phyloP scores from a whole-genome alignment of 2,797 vertebrate genomes.

The Knipowitschia caucasica region DNA sequence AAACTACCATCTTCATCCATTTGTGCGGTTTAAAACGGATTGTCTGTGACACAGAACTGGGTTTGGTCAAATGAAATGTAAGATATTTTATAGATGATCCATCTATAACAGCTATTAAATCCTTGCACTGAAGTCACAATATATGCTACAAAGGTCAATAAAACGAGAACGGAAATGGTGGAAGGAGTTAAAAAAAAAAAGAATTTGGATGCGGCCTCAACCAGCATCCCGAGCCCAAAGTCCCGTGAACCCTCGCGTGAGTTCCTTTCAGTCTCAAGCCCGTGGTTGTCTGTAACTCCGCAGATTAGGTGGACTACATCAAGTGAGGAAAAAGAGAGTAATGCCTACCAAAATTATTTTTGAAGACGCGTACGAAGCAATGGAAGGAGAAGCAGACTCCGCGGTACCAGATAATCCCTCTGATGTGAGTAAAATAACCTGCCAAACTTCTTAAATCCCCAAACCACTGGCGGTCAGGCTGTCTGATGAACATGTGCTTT shows the following conservation, averaged over 20 bases:
- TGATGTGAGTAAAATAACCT: constrained; percentile 49
- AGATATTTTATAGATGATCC: too few relatives aligned
- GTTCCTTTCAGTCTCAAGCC: constrained; percentile 64
- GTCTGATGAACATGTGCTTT: constrained; percentile 62
- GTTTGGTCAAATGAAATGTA: too few relatives aligned
- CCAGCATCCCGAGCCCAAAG: too few relatives aligned
- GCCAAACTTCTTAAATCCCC: not conserved
- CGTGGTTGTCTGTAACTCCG: constrained; percentile 4
- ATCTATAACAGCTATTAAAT: too few relatives aligned
- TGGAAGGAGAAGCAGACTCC: constrained; percentile 47
- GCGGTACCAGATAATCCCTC: constrained; percentile 24
- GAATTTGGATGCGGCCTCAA: too few relatives aligned
- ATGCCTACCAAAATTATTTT: constrained; percentile 68
- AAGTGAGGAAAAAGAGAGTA: constrained; percentile 19
- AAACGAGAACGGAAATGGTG: too few relatives aligned
- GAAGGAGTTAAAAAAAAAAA: too few relatives aligned
- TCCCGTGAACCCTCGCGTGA: not conserved
- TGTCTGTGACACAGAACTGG: too few relatives aligned
- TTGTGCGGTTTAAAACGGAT: too few relatives aligned
- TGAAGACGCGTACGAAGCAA: constrained; percentile 44
- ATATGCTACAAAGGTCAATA: too few relatives aligned
- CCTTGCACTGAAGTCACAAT: too few relatives aligned
- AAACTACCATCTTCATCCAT: too few relatives aligned
- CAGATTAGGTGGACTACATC: constrained; percentile 27
- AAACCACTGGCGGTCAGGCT: not conserved